phyloP scores from a whole-genome alignment of 2,888 invertebrate species.

The Ichneumoninae sp. region DNA sequence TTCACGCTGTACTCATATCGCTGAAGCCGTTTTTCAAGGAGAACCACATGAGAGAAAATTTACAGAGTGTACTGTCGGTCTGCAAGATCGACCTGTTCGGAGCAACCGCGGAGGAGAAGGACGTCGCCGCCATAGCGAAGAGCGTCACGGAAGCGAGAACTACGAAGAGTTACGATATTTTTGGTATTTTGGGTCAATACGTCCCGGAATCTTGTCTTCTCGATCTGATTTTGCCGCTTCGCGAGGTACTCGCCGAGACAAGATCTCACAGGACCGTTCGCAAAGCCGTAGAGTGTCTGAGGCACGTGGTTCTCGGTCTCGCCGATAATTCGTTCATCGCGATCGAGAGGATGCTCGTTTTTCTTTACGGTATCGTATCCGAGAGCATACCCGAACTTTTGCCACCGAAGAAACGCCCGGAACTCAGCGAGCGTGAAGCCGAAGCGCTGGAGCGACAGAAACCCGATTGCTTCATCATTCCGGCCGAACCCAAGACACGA shows the following conservation, averaged over 20 bases:
- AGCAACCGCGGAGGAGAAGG: constrained; percentile 94
- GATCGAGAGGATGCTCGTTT: constrained; percentile 90
- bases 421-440: constrained; percentile 83
- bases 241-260: constrained; percentile 90
- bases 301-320: constrained; percentile 92
- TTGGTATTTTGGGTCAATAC: constrained; percentile 92
- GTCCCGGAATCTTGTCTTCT: constrained; percentile 91
- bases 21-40: constrained; percentile 89
- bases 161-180: constrained; percentile 94
- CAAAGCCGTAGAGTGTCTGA: constrained; percentile 92
- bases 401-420: constrained; percentile 85
- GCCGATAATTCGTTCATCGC: constrained; percentile 92
- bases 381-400: constrained; percentile 92
- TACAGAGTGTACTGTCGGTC: constrained; percentile 91
- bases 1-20: constrained; percentile 92
- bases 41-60: constrained; percentile 92
- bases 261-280: constrained; percentile 92
- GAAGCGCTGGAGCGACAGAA: constrained; percentile 85
- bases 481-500: constrained; percentile 89
- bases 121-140: constrained; percentile 92
- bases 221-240: constrained; percentile 92
- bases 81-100: constrained; percentile 96
- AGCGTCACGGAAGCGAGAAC: constrained; percentile 93
- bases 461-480: constrained; percentile 92
- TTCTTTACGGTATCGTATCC: constrained; percentile 92